Base-by-base conservation (phyloP, 2,113 vertebrate genomes). In the Neolamprologus tretocephalus region DNA sequence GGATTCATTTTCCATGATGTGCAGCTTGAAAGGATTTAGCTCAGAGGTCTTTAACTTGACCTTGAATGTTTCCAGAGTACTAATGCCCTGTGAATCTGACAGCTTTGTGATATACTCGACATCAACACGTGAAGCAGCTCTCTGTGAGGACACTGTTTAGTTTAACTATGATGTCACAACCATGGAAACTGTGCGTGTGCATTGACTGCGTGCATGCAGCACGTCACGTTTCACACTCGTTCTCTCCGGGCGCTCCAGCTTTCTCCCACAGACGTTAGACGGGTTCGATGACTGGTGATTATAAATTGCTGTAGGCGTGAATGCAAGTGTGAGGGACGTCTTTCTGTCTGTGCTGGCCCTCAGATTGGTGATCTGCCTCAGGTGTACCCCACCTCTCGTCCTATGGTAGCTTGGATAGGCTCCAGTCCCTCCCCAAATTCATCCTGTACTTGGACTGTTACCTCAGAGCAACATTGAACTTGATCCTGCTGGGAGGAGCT, bases 41-140 rank as follows among this genome's bases (percentile, higher is more conserved):
- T 83, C 73, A 57, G 5, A 80, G 45, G 58, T 85, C 80, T 92
- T 88, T 55, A 89, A 88, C 85, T 85, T 94, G 90, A 94, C 92
- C 85, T 93, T 86, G 87, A 83, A 17, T 84, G 80, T 94, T 86
- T 54, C 83, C 86, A 87, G 68, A 51, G 19, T 3, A 9, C 66
- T 87, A 51, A 89, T 81, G 89, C 61, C 47, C 4, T 54, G 84
- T 95, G 93, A 95, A 94, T 95, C 83, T 95, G 91, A 92, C 95
- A 91, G 89, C 93, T 92, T 93, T 91, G 90, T 95, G 95, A 92
- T 75, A 91, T 81, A 94, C 92, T 92, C 94, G 73, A 83, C 94
- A 81, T 90, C 83, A 71, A 80, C 82, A 3, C 91, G 95, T 89
- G 93, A 96, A 86, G 80, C 55, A 12, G 40, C 79, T 49, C 80